Evolutionary conservation across 2,797 vertebrate species (phyloP), one percentile per base, ranked within the genome.

Genomic region (Hippopotamyrus pictus): DNA sequence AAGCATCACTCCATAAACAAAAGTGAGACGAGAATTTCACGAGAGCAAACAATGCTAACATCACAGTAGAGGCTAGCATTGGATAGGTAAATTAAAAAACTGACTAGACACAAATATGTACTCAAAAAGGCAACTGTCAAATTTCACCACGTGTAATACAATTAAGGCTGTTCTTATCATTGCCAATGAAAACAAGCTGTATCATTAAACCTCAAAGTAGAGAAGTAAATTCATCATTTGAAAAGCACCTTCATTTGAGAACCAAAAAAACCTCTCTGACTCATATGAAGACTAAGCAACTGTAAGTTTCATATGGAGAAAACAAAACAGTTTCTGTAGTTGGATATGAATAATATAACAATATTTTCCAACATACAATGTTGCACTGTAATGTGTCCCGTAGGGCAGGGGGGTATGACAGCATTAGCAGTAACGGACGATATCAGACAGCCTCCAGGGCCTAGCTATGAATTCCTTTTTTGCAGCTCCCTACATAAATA

Each of bases 261-360:
- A 82, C 41, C 41, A 46, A 44, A 3, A 37, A 82, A 46, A 46
- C 41, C 76, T 44, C 76, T 46, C 76, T 79, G 73, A 79, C 33
- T 82, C 76, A 82, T 82, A 44, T 46, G 19, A 82, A 82, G 41
- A 82, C 76, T 82, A 11, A 82, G 76, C 41, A 82, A 82, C 76
- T 82, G 76, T 82, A 3, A 82, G 76, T 46, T n/a, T 82, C 76
- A 82, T 82, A 82, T 82, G 76, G 41, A 46, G 41, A 22, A 82
- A 82, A 22, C 41, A 82, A 82, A 82, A 82, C 41, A 82, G 41
- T 82, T 46, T 82, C 76, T 82, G 19, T 46, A 82, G 76, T 22
- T 33, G 44, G 41, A 82, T 82, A 82, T 79, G 73, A 79, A 41
- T 44, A 73, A 73, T 37, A 37, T 37, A 73, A 73, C 65, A 73